A percentile compares a stretch with the other conserved stretches of the same genome.
These are phyloP conservation scores for Amyelois transitella DNA, from an alignment of 1,140 invertebrate species.

Conservation along the genomic window DNA sequence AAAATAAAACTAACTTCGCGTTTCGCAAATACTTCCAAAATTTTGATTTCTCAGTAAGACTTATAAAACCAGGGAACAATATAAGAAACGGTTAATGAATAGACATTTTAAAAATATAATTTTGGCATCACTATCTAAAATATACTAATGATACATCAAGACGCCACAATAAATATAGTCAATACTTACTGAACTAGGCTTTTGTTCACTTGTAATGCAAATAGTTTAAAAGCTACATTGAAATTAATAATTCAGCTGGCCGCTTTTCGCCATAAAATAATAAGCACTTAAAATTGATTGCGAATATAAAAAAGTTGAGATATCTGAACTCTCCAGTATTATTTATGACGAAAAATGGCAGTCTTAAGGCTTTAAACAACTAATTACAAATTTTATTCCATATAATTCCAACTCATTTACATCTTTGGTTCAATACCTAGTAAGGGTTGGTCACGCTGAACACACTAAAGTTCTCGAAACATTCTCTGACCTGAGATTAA, in stretches of 20 bases:
- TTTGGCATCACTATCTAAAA: conserved; percentile 35
- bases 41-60: too few species aligned
- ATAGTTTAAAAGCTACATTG: neutral
- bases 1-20: too few species aligned
- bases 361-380: conserved; percentile 17
- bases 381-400: conserved; percentile 34
- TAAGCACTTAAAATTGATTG: too few species aligned
- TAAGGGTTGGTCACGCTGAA: conserved; percentile 53
- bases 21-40: too few species aligned
- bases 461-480: conserved; percentile 14
- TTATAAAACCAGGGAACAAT: conserved; percentile 11
- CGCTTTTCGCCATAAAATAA: neutral
- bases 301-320: too few species aligned
- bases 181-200: conserved; percentile 4
- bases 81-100: neutral
- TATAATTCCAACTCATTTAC: conserved; percentile 65
- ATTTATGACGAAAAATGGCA: conserved; percentile 1
- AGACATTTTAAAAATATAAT: conserved; percentile 8
- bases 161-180: conserved; percentile 34
- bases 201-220: neutral
- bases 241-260: conserved; percentile 4
- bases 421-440: conserved; percentile 70
- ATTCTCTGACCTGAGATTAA: neutral
- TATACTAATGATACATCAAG: conserved; percentile 4
- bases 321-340: too few species aligned